Evolutionary conservation across 2,113 vertebrate species (phyloP), one percentile per base, ranked within the genome.

Genomic region (Rhea americana): DNA sequence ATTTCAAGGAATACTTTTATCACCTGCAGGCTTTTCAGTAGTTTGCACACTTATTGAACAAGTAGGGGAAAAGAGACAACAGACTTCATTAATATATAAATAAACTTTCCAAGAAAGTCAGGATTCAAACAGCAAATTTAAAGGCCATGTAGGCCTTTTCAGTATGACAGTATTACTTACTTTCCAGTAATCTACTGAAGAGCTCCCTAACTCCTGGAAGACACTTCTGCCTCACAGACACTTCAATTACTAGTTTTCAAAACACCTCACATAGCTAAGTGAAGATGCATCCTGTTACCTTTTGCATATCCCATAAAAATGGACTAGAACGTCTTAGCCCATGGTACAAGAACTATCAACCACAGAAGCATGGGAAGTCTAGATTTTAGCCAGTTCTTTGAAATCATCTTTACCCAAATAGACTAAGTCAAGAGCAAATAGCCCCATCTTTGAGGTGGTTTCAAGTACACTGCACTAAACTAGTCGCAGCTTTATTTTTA

Each of bases 1-100:
- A 85, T 91, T 95, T 93, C 82, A 90, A 83, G 85, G 79, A 91
- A 91, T 71, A 41, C 7, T 81, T 94, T 86, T 53, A 70, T 74
- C 39, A 88, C 28, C 39, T 19, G 51, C 47, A 68, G 61, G 47
- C 63, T 85, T 85, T 87, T 89, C 72, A 95, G 22, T 56, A 45
- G 4, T 87, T 80, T 82, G 19, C 45, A 90, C 24, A 55, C 6
- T 85, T 77, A 74, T 7, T 55, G 48, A 87, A 47, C 10, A 85
- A 92, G 32, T 21, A 6, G 35, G 28, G 53, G 6, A 30, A 66
- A 80, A 84, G 19, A 72, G 24, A 58, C 21, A 70, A 37, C 9
- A 61, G 43, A 16, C 41, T 82, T 78, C 58, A 45, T 71, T 92
- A 85, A 59, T 82, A 70, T 7, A 37, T 47, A 39, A 90, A 62